phyloP scores from a whole-genome alignment of 2,797 vertebrate species.

The Lindbergichthys nudifrons region DNA sequence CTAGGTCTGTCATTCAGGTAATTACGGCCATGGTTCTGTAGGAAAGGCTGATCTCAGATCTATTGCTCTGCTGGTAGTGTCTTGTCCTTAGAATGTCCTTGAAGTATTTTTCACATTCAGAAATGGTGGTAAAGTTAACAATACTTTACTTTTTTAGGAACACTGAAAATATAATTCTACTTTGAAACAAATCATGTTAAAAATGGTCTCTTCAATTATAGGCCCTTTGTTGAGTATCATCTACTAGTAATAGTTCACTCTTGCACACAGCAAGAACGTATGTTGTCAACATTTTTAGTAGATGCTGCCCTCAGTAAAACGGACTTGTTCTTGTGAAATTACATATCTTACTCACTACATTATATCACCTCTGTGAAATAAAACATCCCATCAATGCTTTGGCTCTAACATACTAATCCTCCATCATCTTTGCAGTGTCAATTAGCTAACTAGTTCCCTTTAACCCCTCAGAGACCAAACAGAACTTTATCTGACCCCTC shows the following conservation, averaged over 20 bases:
- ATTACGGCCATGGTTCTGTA: slow-evolving; percentile 77
- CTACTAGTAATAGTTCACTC: no score
- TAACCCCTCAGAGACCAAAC: slow-evolving; percentile 64
- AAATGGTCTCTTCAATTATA: not conserved
- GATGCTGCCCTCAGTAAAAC: not conserved
- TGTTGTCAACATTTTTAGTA: no score
- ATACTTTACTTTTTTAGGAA: slow-evolving; percentile 11
- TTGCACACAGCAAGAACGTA: no score
- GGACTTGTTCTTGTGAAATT: not conserved
- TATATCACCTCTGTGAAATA: slow-evolving; percentile 12
- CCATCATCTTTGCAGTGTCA: slow-evolving; percentile 43
- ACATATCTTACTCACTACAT: not conserved
- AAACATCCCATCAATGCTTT: slow-evolving; percentile 9
- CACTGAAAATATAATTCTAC: not conserved
- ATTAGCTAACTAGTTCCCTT: slow-evolving; percentile 47
- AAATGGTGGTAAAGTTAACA: slow-evolving; percentile 18
- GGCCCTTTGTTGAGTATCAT: not conserved
- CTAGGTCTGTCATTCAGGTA: slow-evolving; percentile 76
- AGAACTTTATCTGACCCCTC: slow-evolving; percentile 79
- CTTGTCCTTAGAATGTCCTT: slow-evolving; percentile 55
- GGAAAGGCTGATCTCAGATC: slow-evolving; percentile 78
- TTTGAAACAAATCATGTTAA: not conserved
- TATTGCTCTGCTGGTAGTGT: slow-evolving; percentile 60
- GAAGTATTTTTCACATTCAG: slow-evolving; percentile 24
- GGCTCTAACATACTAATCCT: slow-evolving; percentile 29